Percentiles rank a stretch among this genome's conserved stretches.
These are phyloP conservation scores for Blastobasis adustella DNA, from an alignment of 2,888 invertebrate species.

Conservation along the genomic window DNA sequence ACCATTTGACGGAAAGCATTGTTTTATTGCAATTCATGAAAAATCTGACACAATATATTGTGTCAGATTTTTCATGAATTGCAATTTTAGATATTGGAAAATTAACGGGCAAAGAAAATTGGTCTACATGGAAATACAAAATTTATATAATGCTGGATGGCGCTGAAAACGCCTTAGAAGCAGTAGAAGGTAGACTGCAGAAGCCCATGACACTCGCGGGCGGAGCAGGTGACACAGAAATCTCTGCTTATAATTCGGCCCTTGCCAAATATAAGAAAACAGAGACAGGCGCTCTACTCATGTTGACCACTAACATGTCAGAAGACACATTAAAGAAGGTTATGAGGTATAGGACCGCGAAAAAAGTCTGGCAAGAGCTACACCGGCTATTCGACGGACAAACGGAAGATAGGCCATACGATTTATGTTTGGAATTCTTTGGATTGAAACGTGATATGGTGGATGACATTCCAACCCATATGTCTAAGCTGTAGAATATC, in stretches of 20 bases:
- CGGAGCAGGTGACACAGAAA: too few species aligned
- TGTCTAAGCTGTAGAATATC: slow-evolving; percentile 4
- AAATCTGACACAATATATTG: too few species aligned
- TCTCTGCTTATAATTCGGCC: too few species aligned
- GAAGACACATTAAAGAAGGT: too few species aligned
- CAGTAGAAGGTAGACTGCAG: background rate
- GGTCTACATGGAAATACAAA: background rate
- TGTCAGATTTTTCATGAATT: too few species aligned
- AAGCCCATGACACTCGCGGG: background rate
- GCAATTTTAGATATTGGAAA: too few species aligned
- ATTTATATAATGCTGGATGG: background rate
- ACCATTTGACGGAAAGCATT: too few species aligned
- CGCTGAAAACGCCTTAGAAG: background rate
- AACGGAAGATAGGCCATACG: background rate
- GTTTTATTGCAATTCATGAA: too few species aligned
- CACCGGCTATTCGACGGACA: background rate
- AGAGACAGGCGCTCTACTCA: too few species aligned
- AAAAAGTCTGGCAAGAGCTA: background rate
- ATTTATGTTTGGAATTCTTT: background rate
- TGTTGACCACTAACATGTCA: too few species aligned
- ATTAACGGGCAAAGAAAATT: background rate
- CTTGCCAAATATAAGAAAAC: too few species aligned
- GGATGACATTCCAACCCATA: background rate
- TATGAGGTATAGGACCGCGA: background rate
- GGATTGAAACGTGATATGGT: background rate